These are phyloP conservation scores for Helobdella robusta DNA, from an alignment of 2,888 invertebrate species.

Conservation along the genomic window DNA sequence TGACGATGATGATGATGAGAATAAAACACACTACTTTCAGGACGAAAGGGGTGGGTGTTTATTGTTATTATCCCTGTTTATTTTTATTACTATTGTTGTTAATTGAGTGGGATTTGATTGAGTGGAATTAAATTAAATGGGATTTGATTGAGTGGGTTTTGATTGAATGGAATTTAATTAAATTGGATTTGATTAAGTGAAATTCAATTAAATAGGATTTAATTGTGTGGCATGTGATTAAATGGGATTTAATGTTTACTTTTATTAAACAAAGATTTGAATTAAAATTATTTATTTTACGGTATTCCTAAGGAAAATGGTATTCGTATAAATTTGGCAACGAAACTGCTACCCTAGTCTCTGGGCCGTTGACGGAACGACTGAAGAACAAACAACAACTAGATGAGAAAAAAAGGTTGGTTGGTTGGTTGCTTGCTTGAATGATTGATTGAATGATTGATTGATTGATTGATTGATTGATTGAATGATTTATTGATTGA, in stretches of 20 bases:
- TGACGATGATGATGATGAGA: constrained; percentile 69
- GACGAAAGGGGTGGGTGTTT: constrained; percentile 62
- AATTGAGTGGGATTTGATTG: no score
- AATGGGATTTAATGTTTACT: neutral
- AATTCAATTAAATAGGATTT: neutral
- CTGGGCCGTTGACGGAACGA: constrained; percentile 40
- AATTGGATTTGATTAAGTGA: no score
- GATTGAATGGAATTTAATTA: no score
- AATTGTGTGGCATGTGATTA: neutral
- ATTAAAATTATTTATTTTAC: neutral
- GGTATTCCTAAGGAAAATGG: constrained; percentile 60
- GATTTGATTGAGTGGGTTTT: no score
- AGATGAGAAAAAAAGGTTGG: neutral
- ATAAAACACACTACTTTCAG: constrained; percentile 74
- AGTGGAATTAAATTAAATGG: no score
- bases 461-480: no score
- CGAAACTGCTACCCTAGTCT: constrained; percentile 55
- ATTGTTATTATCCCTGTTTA: no score
- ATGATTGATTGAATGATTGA: no score
- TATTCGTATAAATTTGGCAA: constrained; percentile 77
- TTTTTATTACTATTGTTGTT: no score
- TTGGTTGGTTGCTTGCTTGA: neutral
- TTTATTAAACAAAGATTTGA: neutral
- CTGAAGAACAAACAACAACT: neutral
- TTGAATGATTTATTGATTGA: no score